A percentile compares a stretch with the other conserved stretches of the same genome.
Evolutionary conservation across 2,888 invertebrate species (phyloP).

Genomic region (Ornithoptera priamus): DNA sequence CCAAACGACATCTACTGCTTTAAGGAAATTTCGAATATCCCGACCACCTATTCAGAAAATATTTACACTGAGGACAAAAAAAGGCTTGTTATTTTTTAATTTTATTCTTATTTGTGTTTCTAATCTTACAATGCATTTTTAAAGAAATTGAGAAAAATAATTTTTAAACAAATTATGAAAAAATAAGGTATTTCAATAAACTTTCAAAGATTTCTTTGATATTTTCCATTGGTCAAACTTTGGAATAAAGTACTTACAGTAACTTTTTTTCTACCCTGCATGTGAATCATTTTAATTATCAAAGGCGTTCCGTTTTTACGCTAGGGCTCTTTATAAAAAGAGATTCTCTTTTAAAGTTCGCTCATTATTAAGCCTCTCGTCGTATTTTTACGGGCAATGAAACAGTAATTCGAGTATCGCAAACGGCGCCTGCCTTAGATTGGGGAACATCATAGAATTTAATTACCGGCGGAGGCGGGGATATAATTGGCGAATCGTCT

Average conservation of each 20-base stretch:
- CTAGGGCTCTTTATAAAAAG: slow-evolving; percentile 18
- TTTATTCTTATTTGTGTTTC: too few species aligned
- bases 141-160: too few species aligned
- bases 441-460: slow-evolving; percentile 75
- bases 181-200: too few species aligned
- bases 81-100: too few species aligned
- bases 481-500: slow-evolving; percentile 74
- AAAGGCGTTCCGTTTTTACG: slow-evolving; percentile 13
- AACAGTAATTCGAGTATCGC: slow-evolving; percentile 72
- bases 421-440: slow-evolving; percentile 73
- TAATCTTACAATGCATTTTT: too few species aligned
- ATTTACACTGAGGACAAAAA: too few species aligned
- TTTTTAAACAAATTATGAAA: too few species aligned
- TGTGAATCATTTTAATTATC: slow-evolving; percentile 19
- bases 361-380: slow-evolving; percentile 36
- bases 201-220: too few species aligned
- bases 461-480: slow-evolving; percentile 70
- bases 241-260: background rate
- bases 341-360: slow-evolving; percentile 30
- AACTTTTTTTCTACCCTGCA: background rate
- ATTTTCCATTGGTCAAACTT: background rate
- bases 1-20: too few species aligned
- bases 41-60: too few species aligned
- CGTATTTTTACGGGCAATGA: slow-evolving; percentile 69
- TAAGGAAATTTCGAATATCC: too few species aligned